Percentiles rank a stretch among this genome's conserved stretches.
These are phyloP conservation scores for Noturus placidus DNA, from an alignment of 2,113 vertebrate genomes.

Conservation along the genomic window DNA sequence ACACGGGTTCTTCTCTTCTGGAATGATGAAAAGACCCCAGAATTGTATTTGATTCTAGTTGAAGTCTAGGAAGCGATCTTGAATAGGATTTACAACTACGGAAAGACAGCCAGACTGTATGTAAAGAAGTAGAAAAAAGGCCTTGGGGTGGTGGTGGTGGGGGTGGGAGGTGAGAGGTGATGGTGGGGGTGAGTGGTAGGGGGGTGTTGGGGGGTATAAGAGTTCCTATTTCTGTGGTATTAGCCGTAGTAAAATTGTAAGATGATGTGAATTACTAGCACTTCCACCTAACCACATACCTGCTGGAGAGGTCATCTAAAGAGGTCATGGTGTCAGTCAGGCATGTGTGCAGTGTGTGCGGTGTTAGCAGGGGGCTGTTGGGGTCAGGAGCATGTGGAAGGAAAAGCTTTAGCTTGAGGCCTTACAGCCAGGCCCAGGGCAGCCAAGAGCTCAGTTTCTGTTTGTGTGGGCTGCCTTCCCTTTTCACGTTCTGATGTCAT, in stretches of 20 bases:
- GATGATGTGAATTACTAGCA: slow-evolving; percentile 22
- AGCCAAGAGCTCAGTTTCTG: slow-evolving; percentile 54
- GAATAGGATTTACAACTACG: not conserved
- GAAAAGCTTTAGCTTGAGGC: slow-evolving; percentile 67
- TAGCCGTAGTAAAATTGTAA: not conserved
- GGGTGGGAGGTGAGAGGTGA: no score
- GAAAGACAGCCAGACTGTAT: not conserved
- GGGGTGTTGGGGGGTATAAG: no score
- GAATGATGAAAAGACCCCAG: not conserved
- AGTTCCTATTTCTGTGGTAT: not conserved
- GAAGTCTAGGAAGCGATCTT: not conserved
- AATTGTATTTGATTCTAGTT: not conserved
- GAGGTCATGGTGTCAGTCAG: slow-evolving; percentile 69
- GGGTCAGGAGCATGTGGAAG: slow-evolving; percentile 66
- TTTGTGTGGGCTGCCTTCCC: slow-evolving; percentile 52
- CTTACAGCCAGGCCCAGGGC: slow-evolving; percentile 27
- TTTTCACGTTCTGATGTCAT: slow-evolving; percentile 47
- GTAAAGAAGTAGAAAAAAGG: not conserved
- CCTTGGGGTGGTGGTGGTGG: not conserved
- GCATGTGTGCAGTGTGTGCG: slow-evolving; percentile 67
- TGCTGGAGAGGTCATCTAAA: slow-evolving; percentile 58
- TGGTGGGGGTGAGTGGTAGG: no score
- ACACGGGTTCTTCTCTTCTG: not conserved
- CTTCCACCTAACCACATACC: slow-evolving; percentile 15
- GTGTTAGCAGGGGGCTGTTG: slow-evolving; percentile 58